A percentile compares a stretch with the other conserved stretches of the same genome.
These are phyloP conservation scores for Chionodraco myersi DNA, from an alignment of 2,113 vertebrate species.

Conservation along the genomic window DNA sequence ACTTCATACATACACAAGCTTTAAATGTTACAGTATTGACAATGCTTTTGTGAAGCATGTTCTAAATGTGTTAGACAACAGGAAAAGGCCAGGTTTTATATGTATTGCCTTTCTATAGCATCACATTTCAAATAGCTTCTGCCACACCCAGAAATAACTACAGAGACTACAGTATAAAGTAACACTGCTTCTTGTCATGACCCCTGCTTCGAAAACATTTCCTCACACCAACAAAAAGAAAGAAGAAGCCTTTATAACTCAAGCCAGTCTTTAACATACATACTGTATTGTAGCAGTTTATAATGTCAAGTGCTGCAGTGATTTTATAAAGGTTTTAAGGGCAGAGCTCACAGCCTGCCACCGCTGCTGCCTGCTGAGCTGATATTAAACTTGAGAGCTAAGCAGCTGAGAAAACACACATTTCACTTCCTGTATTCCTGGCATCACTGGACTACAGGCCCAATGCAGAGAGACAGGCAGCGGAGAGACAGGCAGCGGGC, in stretches of 20 bases:
- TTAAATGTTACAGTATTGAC: constrained; percentile 16
- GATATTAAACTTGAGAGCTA: constrained; percentile 53
- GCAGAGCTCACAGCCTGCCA: constrained; percentile 31
- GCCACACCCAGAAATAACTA: constrained; percentile 14
- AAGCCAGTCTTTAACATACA: neutral
- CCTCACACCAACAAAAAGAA: neutral
- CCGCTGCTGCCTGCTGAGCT: constrained; percentile 44
- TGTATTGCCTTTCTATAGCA: neutral
- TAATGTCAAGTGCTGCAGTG: constrained; percentile 15
- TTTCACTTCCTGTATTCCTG: constrained; percentile 50
- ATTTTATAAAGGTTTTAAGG: constrained; percentile 31
- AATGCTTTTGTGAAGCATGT: constrained; percentile 26
- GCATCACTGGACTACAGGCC: constrained; percentile 57
- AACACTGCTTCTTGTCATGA: neutral
- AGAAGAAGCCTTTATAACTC: neutral
- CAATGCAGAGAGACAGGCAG: constrained; percentile 44
- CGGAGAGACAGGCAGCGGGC: constrained; percentile 23
- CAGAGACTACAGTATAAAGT: neutral
- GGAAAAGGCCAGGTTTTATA: neutral
- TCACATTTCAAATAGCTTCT: constrained; percentile 19
- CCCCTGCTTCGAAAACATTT: constrained; percentile 21
- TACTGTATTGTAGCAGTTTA: neutral
- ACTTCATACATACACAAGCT: neutral
- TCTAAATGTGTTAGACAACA: constrained; percentile 16
- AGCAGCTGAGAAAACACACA: constrained; percentile 65